These are phyloP conservation scores for Geococcyx californianus DNA, from an alignment of 2,113 vertebrate species.

Conservation along the genomic window DNA sequence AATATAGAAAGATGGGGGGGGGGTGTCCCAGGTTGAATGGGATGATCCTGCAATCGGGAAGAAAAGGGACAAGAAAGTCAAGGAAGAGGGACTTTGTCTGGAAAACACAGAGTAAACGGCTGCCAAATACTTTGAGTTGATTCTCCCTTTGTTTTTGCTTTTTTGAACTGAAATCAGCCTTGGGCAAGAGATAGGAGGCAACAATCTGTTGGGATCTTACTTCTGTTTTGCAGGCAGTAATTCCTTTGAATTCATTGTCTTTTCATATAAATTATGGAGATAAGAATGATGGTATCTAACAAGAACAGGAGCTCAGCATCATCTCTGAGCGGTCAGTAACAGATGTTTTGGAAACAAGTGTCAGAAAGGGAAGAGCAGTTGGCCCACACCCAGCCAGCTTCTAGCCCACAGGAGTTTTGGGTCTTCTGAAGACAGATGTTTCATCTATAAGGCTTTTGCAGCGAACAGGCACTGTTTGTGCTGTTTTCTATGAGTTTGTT, in stretches of 20 bases:
- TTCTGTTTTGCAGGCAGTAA: background rate
- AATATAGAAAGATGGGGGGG: background rate
- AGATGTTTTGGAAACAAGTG: background rate
- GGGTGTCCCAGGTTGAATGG: background rate
- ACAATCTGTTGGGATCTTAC: background rate
- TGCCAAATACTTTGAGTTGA: background rate
- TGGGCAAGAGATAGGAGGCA: background rate
- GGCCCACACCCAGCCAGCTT: background rate
- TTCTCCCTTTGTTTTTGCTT: background rate
- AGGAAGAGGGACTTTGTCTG: background rate
- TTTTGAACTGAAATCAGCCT: background rate
- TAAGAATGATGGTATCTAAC: background rate
- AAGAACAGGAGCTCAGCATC: background rate
- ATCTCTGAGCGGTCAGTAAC: background rate
- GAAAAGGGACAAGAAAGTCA: background rate
- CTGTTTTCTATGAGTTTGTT: background rate
- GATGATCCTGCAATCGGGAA: background rate
- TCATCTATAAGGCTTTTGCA: accelerated
- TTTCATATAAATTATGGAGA: background rate
- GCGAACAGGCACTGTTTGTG: background rate
- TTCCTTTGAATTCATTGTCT: background rate
- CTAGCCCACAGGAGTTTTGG: background rate
- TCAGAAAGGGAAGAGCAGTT: background rate
- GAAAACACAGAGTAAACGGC: background rate
- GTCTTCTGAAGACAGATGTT: background rate